phyloP scores from a whole-genome alignment of 1,140 invertebrate genomes.

The Amphibalanus amphitrite region DNA sequence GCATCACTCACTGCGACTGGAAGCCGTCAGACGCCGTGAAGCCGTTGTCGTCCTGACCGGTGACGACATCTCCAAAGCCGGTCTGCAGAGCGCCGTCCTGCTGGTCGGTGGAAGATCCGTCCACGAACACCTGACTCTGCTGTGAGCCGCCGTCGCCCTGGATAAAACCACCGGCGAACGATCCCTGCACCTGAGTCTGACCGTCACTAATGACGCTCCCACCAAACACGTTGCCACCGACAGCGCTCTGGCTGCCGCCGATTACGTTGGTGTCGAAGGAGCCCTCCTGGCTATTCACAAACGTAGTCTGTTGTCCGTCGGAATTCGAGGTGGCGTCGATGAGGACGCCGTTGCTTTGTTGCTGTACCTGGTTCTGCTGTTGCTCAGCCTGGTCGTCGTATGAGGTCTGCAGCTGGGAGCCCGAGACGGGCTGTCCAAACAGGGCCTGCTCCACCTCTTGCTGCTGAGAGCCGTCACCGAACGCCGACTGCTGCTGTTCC shows the following conservation, averaged over 20 bases:
- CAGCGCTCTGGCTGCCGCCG: neutral
- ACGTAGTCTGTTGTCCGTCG: neutral
- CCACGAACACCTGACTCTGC: neutral
- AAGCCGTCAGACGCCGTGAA: neutral
- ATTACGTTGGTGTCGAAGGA: neutral
- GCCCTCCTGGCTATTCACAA: neutral
- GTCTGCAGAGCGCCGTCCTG: neutral
- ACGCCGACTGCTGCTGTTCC: no score
- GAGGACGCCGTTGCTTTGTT: neutral
- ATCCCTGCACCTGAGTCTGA: neutral
- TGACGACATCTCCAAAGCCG: neutral
- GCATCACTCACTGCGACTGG: neutral
- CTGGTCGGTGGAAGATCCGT: neutral
- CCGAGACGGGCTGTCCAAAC: no score
- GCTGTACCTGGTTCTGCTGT: no score
- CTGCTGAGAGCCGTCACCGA: no score
- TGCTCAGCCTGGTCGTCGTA: neutral
- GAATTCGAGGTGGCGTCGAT: neutral
- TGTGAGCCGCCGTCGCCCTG: neutral
- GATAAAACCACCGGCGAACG: neutral
- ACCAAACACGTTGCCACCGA: neutral
- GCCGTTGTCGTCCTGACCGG: neutral
- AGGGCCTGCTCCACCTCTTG: no score
- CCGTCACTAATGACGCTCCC: no score
- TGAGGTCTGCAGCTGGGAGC: no score